Percentiles rank a stretch among this genome's conserved stretches.
Evolutionary conservation across 1,140 invertebrate species (phyloP).

Genomic region (Cryptotermes secundus): DNA sequence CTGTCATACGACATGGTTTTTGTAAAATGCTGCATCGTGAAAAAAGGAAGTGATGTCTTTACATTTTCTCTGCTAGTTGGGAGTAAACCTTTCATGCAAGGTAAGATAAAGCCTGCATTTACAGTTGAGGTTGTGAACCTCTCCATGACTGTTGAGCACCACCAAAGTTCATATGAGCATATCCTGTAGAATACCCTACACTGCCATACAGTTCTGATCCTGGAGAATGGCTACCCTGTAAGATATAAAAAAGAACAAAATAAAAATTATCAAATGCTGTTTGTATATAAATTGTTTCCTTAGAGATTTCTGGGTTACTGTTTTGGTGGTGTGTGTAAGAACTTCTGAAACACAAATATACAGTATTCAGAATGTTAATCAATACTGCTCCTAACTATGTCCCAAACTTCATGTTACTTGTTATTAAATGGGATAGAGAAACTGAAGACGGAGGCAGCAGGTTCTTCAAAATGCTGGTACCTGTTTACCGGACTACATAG

Average conservation of each 20-base stretch:
- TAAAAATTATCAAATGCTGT: not conserved
- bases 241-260: no score
- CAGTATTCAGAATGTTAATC: no score
- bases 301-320: no score
- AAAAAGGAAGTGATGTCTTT: not conserved
- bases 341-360: no score
- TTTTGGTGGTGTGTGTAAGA: no score
- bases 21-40: not conserved
- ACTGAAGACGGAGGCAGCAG: no score
- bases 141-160: conserved; percentile 50
- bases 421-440: no score
- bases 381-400: no score
- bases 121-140: conserved; percentile 44
- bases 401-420: no score
- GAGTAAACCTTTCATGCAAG: not conserved
- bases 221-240: conserved; percentile 52
- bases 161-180: conserved; percentile 47
- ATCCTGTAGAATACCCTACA: conserved; percentile 53
- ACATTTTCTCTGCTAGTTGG: not conserved
- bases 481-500: no score
- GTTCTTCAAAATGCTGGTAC: no score
- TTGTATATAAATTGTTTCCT: no score
- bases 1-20: not conserved
- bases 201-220: conserved; percentile 55
- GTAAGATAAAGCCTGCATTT: not conserved